Conservation (phyloP, 2,888 invertebrate genomes). For the Noctua comes region DNA sequence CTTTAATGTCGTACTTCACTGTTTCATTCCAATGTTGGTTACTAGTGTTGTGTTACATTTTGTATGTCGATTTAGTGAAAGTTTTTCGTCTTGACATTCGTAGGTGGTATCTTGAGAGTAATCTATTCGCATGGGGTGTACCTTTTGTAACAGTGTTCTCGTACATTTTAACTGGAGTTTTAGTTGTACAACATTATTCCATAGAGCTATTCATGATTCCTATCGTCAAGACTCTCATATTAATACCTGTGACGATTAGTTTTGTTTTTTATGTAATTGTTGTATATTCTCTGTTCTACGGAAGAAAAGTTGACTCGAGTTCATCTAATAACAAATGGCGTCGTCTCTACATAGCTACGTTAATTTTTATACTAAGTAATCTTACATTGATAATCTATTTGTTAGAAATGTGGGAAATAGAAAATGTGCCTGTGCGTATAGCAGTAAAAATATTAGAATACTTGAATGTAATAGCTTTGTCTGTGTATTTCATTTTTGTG, state of each 20-base stretch:
- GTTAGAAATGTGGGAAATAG: neutral
- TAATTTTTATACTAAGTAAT: neutral
- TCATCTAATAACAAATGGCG: no score
- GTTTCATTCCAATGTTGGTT: constrained; percentile 1
- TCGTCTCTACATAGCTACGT: no score
- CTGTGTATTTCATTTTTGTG: neutral
- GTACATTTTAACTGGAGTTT: neutral
- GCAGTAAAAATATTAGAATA: neutral
- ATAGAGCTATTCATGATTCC: neutral
- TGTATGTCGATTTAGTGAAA: constrained; percentile 8
- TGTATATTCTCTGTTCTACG: neutral
- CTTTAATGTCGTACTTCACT: neutral
- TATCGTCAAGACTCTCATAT: neutral
- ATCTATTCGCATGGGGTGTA: constrained; percentile 6
- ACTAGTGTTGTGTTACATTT: neutral
- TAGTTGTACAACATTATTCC: neutral
- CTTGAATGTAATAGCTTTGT: neutral
- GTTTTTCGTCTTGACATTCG: neutral
- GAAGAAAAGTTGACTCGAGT: no score
- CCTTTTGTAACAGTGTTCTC: neutral
- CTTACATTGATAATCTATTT: neutral
- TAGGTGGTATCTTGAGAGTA: neutral
- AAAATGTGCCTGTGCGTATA: neutral
- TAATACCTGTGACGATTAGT: neutral
- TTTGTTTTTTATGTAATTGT: neutral